A percentile compares a stretch with the other conserved stretches of the same genome.
Conservation (phyloP, 2,113 vertebrate genomes). For the Odontophorus gujanensis region DNA sequence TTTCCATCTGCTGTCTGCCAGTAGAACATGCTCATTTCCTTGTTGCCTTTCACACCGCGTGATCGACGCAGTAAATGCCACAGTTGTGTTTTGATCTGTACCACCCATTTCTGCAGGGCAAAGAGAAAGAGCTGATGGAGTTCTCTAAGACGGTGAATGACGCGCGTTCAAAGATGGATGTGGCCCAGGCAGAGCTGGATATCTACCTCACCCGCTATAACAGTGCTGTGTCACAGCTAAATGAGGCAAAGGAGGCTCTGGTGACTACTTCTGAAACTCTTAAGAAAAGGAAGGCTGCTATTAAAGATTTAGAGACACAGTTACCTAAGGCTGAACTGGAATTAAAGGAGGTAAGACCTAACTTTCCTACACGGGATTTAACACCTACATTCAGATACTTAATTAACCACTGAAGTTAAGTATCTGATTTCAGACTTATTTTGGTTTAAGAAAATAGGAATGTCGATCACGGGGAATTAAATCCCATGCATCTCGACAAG, state of each 20-base stretch:
- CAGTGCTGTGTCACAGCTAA: conserved; percentile 85
- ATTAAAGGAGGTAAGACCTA: conserved; percentile 84
- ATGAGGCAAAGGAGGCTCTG: conserved; percentile 84
- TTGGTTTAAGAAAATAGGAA: background rate
- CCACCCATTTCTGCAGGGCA: conserved; percentile 75
- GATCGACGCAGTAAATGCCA: background rate
- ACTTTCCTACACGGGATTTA: background rate
- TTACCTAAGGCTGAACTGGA: conserved; percentile 84
- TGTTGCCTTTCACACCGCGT: background rate
- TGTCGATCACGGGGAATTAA: background rate
- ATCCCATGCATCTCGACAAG: background rate
- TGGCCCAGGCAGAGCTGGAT: conserved; percentile 92
- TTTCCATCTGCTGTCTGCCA: background rate
- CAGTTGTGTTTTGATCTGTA: background rate
- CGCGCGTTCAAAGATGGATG: conserved; percentile 88
- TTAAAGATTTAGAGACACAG: conserved; percentile 82
- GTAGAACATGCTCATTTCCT: rapidly evolving
- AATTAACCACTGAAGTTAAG: background rate
- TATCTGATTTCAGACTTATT: background rate
- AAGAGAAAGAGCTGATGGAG: conserved; percentile 91
- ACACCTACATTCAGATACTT: background rate
- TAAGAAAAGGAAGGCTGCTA: conserved; percentile 83
- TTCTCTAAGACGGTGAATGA: conserved; percentile 90
- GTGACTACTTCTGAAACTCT: conserved; percentile 81
- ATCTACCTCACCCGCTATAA: conserved; percentile 92